These are phyloP conservation scores for Actinostola sp. DNA, from an alignment of 92 coral and sea anemone species.

Conservation along the genomic window DNA sequence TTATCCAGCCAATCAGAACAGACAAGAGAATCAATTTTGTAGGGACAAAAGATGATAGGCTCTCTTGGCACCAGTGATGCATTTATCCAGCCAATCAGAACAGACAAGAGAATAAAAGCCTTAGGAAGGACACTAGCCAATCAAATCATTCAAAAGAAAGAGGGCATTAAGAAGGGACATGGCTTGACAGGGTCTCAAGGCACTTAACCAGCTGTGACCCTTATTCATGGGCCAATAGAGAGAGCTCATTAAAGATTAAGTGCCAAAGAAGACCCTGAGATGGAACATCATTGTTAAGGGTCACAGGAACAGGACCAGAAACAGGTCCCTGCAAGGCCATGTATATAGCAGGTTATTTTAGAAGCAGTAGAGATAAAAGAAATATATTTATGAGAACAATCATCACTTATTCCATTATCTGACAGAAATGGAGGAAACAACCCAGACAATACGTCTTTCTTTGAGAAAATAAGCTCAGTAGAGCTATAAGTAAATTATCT, in stretches of 20 bases:
- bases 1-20: too few relatives aligned
- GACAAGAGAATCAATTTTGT: too few relatives aligned
- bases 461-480: too few relatives aligned
- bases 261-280: not conserved
- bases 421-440: not conserved
- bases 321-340: not conserved
- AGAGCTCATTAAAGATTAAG: slow-evolving; percentile 6
- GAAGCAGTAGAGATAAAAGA: too few relatives aligned
- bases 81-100: slow-evolving; percentile 2
- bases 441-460: not conserved
- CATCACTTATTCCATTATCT: too few relatives aligned
- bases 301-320: not conserved
- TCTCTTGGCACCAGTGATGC: too few relatives aligned
- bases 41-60: too few relatives aligned
- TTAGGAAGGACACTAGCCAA: not conserved
- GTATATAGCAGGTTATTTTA: slow-evolving; percentile 1
- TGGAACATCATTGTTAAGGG: slow-evolving; percentile 6
- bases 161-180: not conserved
- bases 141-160: not conserved
- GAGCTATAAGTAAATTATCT: too few relatives aligned
- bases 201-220: not conserved
- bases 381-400: too few relatives aligned
- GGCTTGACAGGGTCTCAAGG: not conserved
- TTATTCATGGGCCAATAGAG: not conserved
- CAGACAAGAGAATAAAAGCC: not conserved